Conservation (phyloP, 1,140 invertebrate genomes). For the Meloidogyne floridensis region DNA sequence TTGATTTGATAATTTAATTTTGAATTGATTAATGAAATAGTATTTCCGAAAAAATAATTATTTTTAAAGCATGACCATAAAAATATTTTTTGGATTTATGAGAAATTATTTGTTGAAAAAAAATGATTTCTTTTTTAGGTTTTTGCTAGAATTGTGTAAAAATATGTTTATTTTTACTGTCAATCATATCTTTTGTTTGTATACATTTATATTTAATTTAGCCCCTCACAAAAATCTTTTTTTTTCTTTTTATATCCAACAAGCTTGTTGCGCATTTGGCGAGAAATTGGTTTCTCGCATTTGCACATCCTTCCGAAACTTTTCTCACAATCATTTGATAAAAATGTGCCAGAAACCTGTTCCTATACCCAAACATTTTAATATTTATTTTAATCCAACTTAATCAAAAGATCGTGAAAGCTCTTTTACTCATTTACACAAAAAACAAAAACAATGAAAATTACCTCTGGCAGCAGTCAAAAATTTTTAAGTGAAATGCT, state of each 20-base stretch:
- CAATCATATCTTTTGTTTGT: neutral
- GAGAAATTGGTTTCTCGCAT: neutral
- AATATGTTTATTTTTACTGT: neutral
- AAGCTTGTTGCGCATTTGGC: constrained; percentile 8
- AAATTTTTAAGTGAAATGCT: neutral
- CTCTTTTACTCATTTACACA: neutral
- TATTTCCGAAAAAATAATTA: too few relatives aligned
- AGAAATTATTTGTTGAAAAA: too few relatives aligned
- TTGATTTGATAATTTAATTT: neutral
- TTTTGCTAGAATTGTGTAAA: neutral
- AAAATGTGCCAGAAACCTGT: neutral
- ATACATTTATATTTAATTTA: neutral
- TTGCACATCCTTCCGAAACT: neutral
- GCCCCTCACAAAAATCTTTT: neutral
- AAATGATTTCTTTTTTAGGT: neutral
- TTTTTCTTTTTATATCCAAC: constrained; percentile 3
- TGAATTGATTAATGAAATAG: too few relatives aligned
- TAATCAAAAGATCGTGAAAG: neutral
- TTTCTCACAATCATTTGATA: constrained; percentile 5
- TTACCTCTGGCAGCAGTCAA: neutral
- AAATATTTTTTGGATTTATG: too few relatives aligned
- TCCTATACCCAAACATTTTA: neutral
- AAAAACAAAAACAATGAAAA: neutral
- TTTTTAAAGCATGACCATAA: too few relatives aligned
- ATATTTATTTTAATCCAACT: neutral